Percentiles rank a stretch among this genome's conserved stretches.
phyloP scores from a whole-genome alignment of 64 coral and sea anemone genomes.

The Dendrophyllia cribrosa region DNA sequence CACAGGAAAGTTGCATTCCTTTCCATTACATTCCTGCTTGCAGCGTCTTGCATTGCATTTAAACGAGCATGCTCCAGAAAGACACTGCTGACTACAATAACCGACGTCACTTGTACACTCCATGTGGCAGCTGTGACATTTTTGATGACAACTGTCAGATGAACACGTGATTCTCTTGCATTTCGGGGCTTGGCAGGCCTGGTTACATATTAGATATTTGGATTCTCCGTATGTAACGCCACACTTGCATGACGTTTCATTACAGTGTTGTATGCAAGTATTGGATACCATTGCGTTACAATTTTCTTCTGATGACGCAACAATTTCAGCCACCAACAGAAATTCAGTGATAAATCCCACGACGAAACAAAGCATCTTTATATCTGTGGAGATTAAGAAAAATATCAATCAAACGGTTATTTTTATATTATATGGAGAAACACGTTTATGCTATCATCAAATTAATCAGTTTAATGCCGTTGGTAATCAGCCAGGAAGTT shows the following conservation, averaged over 20 bases:
- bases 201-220: not conserved
- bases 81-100: constrained; percentile 79
- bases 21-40: constrained; percentile 34
- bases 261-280: constrained; percentile 69
- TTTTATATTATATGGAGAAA: no score
- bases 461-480: no score
- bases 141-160: constrained; percentile 75
- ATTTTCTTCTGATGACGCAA: not conserved
- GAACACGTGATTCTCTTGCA: constrained; percentile 70
- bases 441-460: no score
- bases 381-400: not conserved
- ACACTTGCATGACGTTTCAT: constrained; percentile 62
- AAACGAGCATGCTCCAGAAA: constrained; percentile 77
- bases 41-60: constrained; percentile 71
- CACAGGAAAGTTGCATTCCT: constrained; percentile 27
- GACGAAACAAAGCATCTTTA: constrained; percentile 16
- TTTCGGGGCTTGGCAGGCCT: constrained; percentile 53
- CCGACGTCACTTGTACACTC: constrained; percentile 66
- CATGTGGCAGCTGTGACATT: constrained; percentile 87
- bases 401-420: not conserved
- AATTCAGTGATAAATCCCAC: not conserved
- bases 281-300: constrained; percentile 16
- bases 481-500: no score
- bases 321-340: not conserved
- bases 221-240: constrained; percentile 3